phyloP scores from a whole-genome alignment of 2,113 vertebrate genomes.

The Psettodes erumei region DNA sequence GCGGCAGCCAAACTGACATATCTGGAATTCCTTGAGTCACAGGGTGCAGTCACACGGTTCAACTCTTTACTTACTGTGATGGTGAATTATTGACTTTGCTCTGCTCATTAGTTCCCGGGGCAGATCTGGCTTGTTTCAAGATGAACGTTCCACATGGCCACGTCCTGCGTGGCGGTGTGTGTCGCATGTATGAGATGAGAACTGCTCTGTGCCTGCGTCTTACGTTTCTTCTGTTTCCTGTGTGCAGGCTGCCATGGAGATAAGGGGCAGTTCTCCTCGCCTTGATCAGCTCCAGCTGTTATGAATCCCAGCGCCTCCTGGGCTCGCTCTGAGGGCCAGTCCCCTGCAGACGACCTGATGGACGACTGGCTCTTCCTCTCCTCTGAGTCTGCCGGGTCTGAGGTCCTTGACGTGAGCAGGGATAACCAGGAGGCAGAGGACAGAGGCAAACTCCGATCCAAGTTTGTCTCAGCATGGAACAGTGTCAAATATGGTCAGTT shows the following conservation, averaged over 20 bases:
- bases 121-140: background rate
- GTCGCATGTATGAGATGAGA: background rate
- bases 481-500: constrained; percentile 90
- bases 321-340: constrained; percentile 1
- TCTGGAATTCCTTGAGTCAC: constrained; percentile 66
- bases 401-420: constrained; percentile 3
- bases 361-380: constrained; percentile 76
- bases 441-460: constrained; percentile 85
- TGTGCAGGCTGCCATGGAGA: constrained; percentile 37
- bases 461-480: constrained; percentile 89
- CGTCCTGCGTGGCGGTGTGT: background rate
- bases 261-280: constrained; percentile 11
- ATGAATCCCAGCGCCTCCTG: constrained; percentile 61
- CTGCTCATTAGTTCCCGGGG: background rate
- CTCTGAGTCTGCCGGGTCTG: constrained; percentile 19
- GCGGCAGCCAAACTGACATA: constrained; percentile 29
- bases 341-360: constrained; percentile 23
- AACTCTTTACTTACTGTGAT: constrained; percentile 18
- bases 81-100: constrained; percentile 24
- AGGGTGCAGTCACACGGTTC: constrained; percentile 57
- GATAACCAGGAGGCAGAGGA: constrained; percentile 77
- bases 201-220: background rate
- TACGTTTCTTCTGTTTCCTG: background rate
- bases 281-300: constrained; percentile 8
- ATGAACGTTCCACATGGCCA: too few relatives aligned